Percentiles rank a stretch among this genome's conserved stretches.
Conservation (phyloP, 1,140 invertebrate species). For the Harlomillsia oculata region DNA sequence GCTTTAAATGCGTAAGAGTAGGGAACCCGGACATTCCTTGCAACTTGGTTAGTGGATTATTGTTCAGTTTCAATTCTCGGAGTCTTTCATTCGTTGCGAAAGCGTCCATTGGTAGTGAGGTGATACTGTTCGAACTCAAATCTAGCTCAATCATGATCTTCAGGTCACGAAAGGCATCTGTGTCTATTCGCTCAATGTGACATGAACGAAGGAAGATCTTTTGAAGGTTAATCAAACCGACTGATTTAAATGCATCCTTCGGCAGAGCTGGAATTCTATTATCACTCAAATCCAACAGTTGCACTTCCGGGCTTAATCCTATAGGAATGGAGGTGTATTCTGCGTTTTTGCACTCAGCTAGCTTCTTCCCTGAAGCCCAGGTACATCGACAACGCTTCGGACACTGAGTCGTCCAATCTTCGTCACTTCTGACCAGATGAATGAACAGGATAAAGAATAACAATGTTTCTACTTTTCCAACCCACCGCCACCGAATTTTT, state of each 20-base stretch:
- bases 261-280: slow-evolving; percentile 65
- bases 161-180: slow-evolving; percentile 72
- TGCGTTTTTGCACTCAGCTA: slow-evolving; percentile 65
- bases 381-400: slow-evolving; percentile 71
- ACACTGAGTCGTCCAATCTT: slow-evolving; percentile 54
- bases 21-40: slow-evolving; percentile 56
- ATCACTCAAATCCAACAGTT: slow-evolving; percentile 70
- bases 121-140: slow-evolving; percentile 62
- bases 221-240: slow-evolving; percentile 72
- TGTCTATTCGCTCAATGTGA: slow-evolving; percentile 61
- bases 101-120: slow-evolving; percentile 55
- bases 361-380: slow-evolving; percentile 80
- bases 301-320: slow-evolving; percentile 66
- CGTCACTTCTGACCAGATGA: too few relatives aligned
- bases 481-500: too few relatives aligned
- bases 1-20: slow-evolving; percentile 56
- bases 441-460: too few relatives aligned
- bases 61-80: slow-evolving; percentile 55
- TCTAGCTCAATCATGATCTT: slow-evolving; percentile 79
- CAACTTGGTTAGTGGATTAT: slow-evolving; percentile 58
- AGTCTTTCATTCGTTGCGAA: slow-evolving; percentile 63
- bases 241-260: slow-evolving; percentile 66
- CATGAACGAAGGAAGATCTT: slow-evolving; percentile 65
- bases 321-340: slow-evolving; percentile 63
- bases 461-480: too few relatives aligned